Conservation (phyloP, 1,140 invertebrate genomes). For the Cherax destructor region DNA sequence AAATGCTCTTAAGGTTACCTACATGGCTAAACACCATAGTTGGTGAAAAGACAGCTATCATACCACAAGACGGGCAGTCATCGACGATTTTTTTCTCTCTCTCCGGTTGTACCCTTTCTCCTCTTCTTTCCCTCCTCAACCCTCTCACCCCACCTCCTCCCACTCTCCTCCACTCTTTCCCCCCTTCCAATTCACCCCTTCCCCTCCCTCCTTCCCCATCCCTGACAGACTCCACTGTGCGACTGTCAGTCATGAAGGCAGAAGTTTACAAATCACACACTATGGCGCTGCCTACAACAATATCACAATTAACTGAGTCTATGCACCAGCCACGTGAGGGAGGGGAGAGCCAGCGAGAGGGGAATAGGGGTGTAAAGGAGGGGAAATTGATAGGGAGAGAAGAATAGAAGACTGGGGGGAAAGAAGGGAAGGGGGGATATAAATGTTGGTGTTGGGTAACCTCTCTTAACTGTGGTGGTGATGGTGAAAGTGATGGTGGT, state of each 20-base stretch:
- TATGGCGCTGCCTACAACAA: conserved; percentile 39
- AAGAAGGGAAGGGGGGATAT: background rate
- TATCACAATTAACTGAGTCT: conserved; percentile 43
- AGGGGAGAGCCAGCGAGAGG: background rate
- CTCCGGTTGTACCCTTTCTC: background rate
- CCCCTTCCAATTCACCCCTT: background rate
- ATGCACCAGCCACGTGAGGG: background rate
- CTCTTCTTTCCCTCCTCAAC: background rate
- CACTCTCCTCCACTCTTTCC: background rate
- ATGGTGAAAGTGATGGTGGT: background rate
- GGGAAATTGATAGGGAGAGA: background rate
- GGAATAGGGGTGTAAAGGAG: background rate
- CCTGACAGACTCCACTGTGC: background rate
- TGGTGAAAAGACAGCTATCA: no score
- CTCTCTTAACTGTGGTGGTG: background rate
- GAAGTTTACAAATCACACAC: conserved; percentile 45
- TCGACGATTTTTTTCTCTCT: background rate
- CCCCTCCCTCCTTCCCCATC: background rate
- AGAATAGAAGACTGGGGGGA: background rate
- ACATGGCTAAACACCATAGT: no score
- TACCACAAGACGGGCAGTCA: background rate
- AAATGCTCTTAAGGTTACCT: no score
- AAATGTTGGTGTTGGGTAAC: background rate
- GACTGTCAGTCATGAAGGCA: conserved; percentile 1
- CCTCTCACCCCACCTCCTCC: background rate